Evolutionary conservation across 2,888 invertebrate genomes (phyloP).

Genomic region (Eremobia ochroleuca): DNA sequence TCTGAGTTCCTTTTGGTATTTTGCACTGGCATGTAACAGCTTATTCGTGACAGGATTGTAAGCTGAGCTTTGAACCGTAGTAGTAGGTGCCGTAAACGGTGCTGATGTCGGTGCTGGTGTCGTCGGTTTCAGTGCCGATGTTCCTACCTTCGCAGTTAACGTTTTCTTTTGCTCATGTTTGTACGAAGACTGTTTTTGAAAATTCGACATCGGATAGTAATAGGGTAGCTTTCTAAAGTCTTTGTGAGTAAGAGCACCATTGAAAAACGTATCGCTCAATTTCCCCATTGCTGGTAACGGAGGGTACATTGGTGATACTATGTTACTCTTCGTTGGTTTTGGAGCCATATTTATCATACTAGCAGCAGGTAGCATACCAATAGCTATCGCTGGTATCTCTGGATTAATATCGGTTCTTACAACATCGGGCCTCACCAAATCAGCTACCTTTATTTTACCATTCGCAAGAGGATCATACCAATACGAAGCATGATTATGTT

Average conservation of each 20-base stretch:
- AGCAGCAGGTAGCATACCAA: neutral
- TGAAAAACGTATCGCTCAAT: constrained; percentile 68
- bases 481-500: constrained; percentile 37
- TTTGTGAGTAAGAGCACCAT: constrained; percentile 65
- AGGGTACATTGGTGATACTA: neutral
- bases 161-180: constrained; percentile 60
- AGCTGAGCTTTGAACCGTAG: neutral
- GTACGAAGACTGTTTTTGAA: constrained; percentile 79
- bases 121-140: neutral
- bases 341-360: neutral
- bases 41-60: constrained; percentile 6
- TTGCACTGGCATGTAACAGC: neutral
- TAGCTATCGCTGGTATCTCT: constrained; percentile 18
- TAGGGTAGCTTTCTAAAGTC: constrained; percentile 79
- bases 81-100: neutral
- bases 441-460: constrained; percentile 32
- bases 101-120: neutral
- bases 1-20: constrained; percentile 63
- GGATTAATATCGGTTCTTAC: constrained; percentile 26
- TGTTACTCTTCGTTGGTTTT: neutral
- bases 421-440: constrained; percentile 11
- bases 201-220: constrained; percentile 78
- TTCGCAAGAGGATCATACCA: constrained; percentile 55
- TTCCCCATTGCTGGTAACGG: neutral
- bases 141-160: neutral